These are phyloP conservation scores for Lepus americanus DNA, from an alignment of 2,113 vertebrate species.

Conservation along the genomic window DNA sequence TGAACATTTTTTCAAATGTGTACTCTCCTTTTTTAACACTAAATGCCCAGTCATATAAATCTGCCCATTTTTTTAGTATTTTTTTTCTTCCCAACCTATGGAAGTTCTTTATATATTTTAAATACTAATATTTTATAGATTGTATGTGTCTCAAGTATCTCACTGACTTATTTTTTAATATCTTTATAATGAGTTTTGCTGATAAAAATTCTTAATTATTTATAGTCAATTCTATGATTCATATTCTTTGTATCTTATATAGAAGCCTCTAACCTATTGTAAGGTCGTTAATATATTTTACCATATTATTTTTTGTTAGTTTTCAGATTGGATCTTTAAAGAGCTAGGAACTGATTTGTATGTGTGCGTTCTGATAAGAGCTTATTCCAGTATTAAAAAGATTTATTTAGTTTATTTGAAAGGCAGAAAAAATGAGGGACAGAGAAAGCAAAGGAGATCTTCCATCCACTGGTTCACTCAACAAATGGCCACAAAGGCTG, in stretches of 20 bases:
- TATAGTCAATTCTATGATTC: neutral
- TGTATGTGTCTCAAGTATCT: neutral
- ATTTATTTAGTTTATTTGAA: no score
- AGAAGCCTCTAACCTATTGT: neutral
- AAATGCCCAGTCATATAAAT: neutral
- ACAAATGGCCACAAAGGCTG: no score
- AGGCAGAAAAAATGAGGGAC: no score
- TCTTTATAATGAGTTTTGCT: neutral
- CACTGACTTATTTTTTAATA: neutral
- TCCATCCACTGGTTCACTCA: no score
- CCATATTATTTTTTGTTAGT: neutral
- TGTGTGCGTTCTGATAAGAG: neutral
- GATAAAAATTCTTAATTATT: conserved; percentile 1
- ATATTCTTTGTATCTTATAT: neutral
- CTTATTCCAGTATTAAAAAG: no score
- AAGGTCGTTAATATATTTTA: neutral
- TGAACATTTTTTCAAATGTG: neutral
- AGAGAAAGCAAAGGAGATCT: no score
- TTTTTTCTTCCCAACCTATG: neutral
- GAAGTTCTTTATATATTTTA: conserved; percentile 5
- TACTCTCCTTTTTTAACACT: neutral
- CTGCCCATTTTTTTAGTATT: neutral
- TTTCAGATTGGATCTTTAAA: neutral
- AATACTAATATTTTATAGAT: neutral
- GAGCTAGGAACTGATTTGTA: neutral